These are phyloP conservation scores for Tromatobia lineatoria DNA, from an alignment of 2,888 invertebrate genomes.

Conservation along the genomic window DNA sequence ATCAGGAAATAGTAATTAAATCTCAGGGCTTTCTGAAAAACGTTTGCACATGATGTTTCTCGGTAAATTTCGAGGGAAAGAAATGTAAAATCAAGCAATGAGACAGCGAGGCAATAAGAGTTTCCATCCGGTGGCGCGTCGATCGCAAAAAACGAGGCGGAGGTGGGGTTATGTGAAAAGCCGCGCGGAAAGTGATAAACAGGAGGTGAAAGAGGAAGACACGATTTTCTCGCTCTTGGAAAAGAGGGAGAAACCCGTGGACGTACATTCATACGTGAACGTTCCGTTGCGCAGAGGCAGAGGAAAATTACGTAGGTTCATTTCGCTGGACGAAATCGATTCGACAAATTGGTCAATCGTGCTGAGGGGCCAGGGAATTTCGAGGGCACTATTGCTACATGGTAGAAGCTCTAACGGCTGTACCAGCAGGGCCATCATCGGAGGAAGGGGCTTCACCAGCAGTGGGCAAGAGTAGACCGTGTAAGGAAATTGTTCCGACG, in stretches of 20 bases:
- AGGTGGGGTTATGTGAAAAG: neutral
- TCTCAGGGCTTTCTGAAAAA: neutral
- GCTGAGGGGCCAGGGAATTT: slow-evolving; percentile 67
- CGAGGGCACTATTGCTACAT: slow-evolving; percentile 25
- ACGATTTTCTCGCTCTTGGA: slow-evolving; percentile 24
- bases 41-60: neutral
- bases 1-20: no score
- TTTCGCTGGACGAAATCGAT: slow-evolving; percentile 79
- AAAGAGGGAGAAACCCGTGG: slow-evolving; percentile 33
- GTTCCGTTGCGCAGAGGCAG: slow-evolving; percentile 77
- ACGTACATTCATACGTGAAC: slow-evolving; percentile 43
- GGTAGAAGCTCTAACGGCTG: neutral
- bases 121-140: slow-evolving; percentile 44
- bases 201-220: slow-evolving; percentile 59
- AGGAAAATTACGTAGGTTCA: slow-evolving; percentile 74
- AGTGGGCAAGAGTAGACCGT: slow-evolving; percentile 67
- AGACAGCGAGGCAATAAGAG: slow-evolving; percentile 33
- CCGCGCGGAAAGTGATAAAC: slow-evolving; percentile 6
- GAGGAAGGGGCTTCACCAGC: slow-evolving; percentile 40
- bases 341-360: slow-evolving; percentile 84
- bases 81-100: slow-evolving; percentile 35
- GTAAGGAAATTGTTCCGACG: slow-evolving; percentile 85
- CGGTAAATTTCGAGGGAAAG: neutral
- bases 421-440: slow-evolving; percentile 13
- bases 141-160: slow-evolving; percentile 27